These are phyloP conservation scores for Malurus elegans DNA, from an alignment of 2,113 vertebrate species.

Conservation along the genomic window DNA sequence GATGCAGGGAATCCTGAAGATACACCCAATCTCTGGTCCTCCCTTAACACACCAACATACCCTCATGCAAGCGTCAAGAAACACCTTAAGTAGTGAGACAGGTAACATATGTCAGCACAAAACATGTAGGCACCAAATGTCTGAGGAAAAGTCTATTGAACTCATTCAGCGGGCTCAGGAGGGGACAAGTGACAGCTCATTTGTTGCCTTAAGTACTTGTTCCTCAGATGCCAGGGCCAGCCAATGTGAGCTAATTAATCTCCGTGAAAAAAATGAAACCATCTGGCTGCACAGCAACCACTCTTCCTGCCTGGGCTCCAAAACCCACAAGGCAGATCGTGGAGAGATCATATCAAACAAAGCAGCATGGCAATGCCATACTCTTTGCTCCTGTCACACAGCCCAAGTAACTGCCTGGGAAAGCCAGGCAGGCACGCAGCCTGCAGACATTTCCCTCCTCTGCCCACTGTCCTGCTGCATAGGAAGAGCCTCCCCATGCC, in stretches of 20 bases:
- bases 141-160: background rate
- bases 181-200: background rate
- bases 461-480: background rate
- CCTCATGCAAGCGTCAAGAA: background rate
- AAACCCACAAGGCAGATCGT: background rate
- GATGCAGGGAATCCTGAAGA: background rate
- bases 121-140: background rate
- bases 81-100: background rate
- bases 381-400: background rate
- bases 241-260: background rate
- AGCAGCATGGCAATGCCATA: background rate
- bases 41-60: background rate
- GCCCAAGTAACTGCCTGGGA: background rate
- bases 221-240: background rate
- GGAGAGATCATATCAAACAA: background rate
- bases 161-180: background rate
- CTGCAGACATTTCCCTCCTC: background rate
- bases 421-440: background rate
- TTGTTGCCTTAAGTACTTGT: background rate
- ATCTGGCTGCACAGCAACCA: conserved; percentile 9
- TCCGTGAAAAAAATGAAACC: background rate
- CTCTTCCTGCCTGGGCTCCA: background rate
- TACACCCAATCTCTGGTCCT: background rate
- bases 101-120: background rate
- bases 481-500: background rate